phyloP scores from a whole-genome alignment of 2,888 invertebrate species.

The Dasysyrphus tricinctus region DNA sequence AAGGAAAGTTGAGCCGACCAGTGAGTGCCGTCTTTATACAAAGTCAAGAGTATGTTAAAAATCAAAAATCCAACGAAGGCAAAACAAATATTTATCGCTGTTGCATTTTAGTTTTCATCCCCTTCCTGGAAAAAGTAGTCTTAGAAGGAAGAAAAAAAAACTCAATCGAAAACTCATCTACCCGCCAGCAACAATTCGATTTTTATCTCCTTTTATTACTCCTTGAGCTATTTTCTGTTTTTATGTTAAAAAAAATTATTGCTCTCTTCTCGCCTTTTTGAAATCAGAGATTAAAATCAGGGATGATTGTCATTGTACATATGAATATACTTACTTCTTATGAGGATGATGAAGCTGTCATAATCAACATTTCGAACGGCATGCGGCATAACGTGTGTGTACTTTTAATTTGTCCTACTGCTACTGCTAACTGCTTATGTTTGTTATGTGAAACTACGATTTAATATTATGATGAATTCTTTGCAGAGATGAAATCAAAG shows the following conservation, averaged over 20 bases:
- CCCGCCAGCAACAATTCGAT: constrained; percentile 21
- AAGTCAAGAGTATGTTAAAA: background rate
- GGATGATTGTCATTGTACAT: constrained; percentile 25
- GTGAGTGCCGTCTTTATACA: background rate
- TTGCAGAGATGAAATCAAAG: constrained; percentile 29
- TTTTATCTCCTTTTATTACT: constrained; percentile 36
- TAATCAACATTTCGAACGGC: constrained; percentile 35
- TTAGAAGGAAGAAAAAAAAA: background rate
- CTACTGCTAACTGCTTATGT: background rate
- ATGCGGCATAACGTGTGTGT: constrained; percentile 58
- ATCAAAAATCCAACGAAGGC: background rate
- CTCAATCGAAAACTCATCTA: background rate
- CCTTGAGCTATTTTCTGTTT: constrained; percentile 8
- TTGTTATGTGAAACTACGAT: constrained; percentile 34
- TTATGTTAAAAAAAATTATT: constrained; percentile 42
- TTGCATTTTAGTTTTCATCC: background rate
- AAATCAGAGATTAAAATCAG: constrained; percentile 6
- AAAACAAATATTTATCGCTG: background rate
- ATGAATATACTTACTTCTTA: background rate
- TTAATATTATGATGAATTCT: constrained; percentile 10
- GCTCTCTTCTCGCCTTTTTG: constrained; percentile 18
- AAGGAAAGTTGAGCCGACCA: no score
- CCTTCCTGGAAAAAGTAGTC: background rate
- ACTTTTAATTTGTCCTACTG: constrained; percentile 65
- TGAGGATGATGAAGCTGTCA: constrained; percentile 46